Conservation (phyloP, 2,888 invertebrate genomes). For the Gymnocheta viridis region DNA sequence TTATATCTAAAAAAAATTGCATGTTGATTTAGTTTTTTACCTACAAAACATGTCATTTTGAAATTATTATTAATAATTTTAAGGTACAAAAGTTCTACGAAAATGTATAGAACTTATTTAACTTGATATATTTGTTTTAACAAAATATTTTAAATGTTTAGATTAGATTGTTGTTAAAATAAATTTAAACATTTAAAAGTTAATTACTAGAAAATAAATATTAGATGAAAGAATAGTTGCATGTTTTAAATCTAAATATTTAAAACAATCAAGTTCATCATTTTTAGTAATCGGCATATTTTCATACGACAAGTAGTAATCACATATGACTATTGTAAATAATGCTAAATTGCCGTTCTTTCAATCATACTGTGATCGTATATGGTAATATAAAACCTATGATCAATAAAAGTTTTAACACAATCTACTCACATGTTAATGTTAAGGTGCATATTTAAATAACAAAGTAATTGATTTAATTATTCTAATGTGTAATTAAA, state of each 20-base stretch:
- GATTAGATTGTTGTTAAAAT: constrained; percentile 43
- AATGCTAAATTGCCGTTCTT: no score
- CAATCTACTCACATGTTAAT: no score
- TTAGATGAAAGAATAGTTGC: not conserved
- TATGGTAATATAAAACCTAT: no score
- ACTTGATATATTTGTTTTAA: constrained; percentile 64
- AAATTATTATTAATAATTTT: constrained; percentile 60
- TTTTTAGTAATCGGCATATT: not conserved
- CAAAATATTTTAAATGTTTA: constrained; percentile 63
- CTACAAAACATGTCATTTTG: constrained; percentile 62
- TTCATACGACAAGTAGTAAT: no score
- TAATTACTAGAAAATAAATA: not conserved
- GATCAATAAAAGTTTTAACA: no score
- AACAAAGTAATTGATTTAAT: no score
- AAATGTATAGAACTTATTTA: constrained; percentile 45
- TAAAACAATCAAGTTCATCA: not conserved
- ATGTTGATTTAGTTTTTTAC: constrained; percentile 59
- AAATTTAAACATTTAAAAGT: constrained; percentile 22
- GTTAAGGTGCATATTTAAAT: no score
- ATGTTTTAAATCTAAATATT: not conserved
- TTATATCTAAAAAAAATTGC: constrained; percentile 43
- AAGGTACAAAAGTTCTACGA: constrained; percentile 36
- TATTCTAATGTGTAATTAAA: no score
- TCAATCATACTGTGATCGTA: no score
- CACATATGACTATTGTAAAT: no score